Percentiles rank a stretch among this genome's conserved stretches.
phyloP scores from a whole-genome alignment of 1,140 invertebrate genomes.

The Matsumurasca onukii region DNA sequence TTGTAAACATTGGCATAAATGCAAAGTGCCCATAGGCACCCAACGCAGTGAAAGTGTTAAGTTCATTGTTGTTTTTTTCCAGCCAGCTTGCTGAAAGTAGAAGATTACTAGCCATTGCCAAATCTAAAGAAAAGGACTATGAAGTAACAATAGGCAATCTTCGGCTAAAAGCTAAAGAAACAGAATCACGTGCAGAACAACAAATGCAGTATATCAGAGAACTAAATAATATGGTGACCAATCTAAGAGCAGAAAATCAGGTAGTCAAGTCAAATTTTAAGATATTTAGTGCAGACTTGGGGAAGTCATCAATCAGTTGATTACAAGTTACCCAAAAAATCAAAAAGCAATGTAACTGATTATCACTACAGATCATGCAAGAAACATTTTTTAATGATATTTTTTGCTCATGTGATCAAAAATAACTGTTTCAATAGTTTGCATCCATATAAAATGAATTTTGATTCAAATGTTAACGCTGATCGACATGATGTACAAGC shows the following conservation, averaged over 20 bases:
- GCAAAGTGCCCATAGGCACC: too few species aligned
- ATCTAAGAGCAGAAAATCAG: constrained; percentile 19
- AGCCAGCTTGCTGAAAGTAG: constrained; percentile 14
- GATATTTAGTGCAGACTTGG: neutral
- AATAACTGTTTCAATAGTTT: too few species aligned
- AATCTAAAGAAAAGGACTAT: constrained; percentile 24
- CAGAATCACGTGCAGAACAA: neutral
- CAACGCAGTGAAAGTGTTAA: neutral
- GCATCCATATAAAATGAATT: too few species aligned
- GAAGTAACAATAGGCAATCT: constrained; percentile 9
- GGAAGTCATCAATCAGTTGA: too few species aligned
- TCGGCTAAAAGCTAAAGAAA: neutral
- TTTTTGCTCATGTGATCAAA: too few species aligned
- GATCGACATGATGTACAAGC: too few species aligned
- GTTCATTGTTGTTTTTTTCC: neutral
- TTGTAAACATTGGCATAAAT: too few species aligned
- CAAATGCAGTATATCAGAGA: constrained; percentile 1
- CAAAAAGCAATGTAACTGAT: too few species aligned
- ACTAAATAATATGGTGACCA: neutral
- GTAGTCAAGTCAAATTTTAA: neutral
- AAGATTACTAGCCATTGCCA: constrained; percentile 11
- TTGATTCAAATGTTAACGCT: too few species aligned
- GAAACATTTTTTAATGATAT: too few species aligned
- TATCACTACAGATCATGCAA: too few species aligned
- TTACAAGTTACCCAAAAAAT: too few species aligned